Conservation (phyloP, 30 jellyfish, hydroid and myxozoan species). For the Nemopilema nomurai region DNA sequence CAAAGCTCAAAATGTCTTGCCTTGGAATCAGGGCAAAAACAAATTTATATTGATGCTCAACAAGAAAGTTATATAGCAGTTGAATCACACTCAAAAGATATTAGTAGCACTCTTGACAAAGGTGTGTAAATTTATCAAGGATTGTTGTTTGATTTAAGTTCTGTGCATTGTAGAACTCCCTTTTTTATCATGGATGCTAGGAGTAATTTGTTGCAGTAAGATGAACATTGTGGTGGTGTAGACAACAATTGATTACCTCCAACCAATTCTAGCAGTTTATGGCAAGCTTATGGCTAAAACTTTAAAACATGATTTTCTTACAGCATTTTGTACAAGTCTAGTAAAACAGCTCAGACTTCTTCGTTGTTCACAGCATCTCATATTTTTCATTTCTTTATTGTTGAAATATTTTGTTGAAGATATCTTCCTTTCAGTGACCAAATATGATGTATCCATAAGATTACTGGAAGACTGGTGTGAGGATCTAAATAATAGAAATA, state of each 20-base stretch:
- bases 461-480: constrained; percentile 66
- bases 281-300: no score
- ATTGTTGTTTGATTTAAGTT: background rate
- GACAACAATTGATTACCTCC: no score
- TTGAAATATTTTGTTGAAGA: background rate
- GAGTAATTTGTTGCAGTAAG: no score
- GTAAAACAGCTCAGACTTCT: no score
- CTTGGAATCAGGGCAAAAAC: no score
- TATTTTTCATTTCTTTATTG: background rate
- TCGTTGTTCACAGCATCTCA: background rate
- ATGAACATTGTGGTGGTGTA: no score
- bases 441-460: constrained; percentile 36
- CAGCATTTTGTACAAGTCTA: no score
- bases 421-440: constrained; percentile 2
- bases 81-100: constrained; percentile 12
- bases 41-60: constrained; percentile 32
- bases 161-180: no score
- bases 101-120: background rate
- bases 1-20: background rate
- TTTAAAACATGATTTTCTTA: no score
- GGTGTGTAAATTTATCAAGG: constrained; percentile 5
- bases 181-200: no score
- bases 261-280: no score
- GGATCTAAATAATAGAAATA: constrained; percentile 12
- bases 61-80: constrained; percentile 6